Evolutionary conservation across 2,797 vertebrate species (phyloP).

Genomic region (Hypotaenidia philippensis): DNA sequence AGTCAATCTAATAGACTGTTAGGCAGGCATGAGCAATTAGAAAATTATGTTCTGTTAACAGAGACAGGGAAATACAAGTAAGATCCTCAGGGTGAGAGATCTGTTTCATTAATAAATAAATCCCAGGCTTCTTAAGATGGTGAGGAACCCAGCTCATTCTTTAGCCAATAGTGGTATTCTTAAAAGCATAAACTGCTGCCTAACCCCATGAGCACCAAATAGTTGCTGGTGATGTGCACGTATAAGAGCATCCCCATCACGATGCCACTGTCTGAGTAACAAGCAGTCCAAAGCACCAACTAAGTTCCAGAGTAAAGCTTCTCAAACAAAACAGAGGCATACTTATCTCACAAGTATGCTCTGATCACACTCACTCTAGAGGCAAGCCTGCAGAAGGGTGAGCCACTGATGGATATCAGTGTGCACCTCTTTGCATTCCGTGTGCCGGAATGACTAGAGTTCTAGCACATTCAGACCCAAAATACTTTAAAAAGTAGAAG

Average conservation of each 20-base stretch:
- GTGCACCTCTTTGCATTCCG: neutral
- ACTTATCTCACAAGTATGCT: neutral
- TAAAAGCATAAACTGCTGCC: neutral
- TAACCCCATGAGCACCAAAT: neutral
- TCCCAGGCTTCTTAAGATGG: neutral
- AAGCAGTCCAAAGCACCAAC: neutral
- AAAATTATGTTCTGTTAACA: neutral
- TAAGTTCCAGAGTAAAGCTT: neutral
- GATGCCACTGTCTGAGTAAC: neutral
- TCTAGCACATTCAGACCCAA: neutral
- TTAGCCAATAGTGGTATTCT: neutral
- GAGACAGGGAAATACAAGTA: neutral
- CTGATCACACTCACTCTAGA: neutral
- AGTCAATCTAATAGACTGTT: neutral
- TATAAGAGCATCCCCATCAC: neutral
- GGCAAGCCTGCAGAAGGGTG: neutral
- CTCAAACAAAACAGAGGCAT: neutral
- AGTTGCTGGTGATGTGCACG: rapidly evolving
- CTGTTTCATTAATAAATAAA: neutral
- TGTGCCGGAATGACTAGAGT: neutral
- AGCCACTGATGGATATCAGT: neutral
- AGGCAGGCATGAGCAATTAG: neutral
- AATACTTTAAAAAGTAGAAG: neutral
- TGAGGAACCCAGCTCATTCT: neutral
- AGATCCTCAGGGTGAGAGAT: neutral